Conservation (phyloP, 2,113 vertebrate species). For the Morone saxatilis region DNA sequence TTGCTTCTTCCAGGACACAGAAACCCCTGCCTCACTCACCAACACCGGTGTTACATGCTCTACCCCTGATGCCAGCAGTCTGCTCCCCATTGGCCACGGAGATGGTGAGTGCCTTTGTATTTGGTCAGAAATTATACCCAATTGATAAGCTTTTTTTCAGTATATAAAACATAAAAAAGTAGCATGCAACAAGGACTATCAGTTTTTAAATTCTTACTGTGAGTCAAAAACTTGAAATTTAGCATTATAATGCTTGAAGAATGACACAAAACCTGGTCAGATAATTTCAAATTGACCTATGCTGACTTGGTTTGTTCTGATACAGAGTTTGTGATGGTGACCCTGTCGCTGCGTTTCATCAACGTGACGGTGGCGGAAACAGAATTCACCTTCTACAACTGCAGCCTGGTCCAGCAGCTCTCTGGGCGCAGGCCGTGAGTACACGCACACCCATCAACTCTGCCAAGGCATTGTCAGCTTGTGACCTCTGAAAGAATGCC, state of each 20-base stretch:
- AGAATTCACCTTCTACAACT: slow-evolving; percentile 94
- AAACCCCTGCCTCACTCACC: slow-evolving; percentile 87
- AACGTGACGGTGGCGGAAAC: slow-evolving; percentile 87
- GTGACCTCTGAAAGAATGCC: neutral
- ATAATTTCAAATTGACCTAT: neutral
- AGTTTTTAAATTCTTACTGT: neutral
- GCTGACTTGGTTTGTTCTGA: slow-evolving; percentile 11
- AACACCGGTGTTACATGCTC: slow-evolving; percentile 88
- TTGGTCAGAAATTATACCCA: neutral
- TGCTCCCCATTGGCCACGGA: slow-evolving; percentile 86
- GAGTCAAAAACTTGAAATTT: no score
- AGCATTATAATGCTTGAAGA: neutral
- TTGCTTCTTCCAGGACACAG: slow-evolving; percentile 91
- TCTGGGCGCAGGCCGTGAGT: slow-evolving; percentile 92
- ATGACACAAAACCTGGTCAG: neutral
- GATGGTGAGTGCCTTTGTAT: slow-evolving; percentile 84
- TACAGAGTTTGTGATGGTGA: slow-evolving; percentile 91
- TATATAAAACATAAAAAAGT: neutral
- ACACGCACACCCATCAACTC: neutral
- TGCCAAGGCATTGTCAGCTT: neutral
- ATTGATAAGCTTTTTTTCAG: neutral
- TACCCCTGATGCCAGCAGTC: slow-evolving; percentile 88
- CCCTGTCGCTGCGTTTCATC: slow-evolving; percentile 90
- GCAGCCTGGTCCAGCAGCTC: slow-evolving; percentile 88
- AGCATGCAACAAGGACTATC: neutral